A percentile compares a stretch with the other conserved stretches of the same genome.
Evolutionary conservation across 1,140 invertebrate genomes (phyloP).

Genomic region (Chionoecetes opilio): DNA sequence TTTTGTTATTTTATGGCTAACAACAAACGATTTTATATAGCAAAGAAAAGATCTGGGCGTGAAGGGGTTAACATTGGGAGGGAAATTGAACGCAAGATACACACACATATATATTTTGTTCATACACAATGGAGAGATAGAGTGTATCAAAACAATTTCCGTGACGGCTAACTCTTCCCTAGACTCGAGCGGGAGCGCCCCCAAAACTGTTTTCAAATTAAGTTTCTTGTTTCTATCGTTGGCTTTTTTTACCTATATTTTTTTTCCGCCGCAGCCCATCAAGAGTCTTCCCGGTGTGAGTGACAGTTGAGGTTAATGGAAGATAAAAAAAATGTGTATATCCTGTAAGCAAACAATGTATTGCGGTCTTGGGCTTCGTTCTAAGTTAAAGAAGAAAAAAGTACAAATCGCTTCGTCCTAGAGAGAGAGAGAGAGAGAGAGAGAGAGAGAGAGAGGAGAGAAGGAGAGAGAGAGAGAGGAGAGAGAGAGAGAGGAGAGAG

Average conservation of each 20-base stretch:
- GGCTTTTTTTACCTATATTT: background rate
- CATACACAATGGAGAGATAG: background rate
- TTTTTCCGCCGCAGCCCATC: background rate
- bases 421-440: too few species aligned
- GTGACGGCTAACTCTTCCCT: background rate
- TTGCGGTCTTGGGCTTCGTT: background rate
- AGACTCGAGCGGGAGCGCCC: background rate
- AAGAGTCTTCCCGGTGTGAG: background rate
- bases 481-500: too few species aligned
- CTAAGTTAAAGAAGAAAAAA: too few species aligned
- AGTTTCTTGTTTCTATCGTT: background rate
- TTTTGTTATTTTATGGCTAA: too few species aligned
- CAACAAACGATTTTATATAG: too few species aligned
- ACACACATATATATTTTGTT: background rate
- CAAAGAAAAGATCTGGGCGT: too few species aligned
- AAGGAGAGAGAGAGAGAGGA: too few species aligned
- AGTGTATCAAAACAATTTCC: constrained; percentile 20
- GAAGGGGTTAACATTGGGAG: too few species aligned
- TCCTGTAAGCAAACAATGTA: background rate
- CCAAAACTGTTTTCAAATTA: background rate
- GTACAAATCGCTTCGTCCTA: too few species aligned
- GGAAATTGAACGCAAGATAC: too few species aligned
- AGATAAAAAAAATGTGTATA: background rate
- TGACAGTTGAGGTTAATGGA: background rate
- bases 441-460: too few species aligned